Percentiles rank a stretch among this genome's conserved stretches.
Conservation (phyloP, 1,140 invertebrate genomes). For the Lithobius niger region DNA sequence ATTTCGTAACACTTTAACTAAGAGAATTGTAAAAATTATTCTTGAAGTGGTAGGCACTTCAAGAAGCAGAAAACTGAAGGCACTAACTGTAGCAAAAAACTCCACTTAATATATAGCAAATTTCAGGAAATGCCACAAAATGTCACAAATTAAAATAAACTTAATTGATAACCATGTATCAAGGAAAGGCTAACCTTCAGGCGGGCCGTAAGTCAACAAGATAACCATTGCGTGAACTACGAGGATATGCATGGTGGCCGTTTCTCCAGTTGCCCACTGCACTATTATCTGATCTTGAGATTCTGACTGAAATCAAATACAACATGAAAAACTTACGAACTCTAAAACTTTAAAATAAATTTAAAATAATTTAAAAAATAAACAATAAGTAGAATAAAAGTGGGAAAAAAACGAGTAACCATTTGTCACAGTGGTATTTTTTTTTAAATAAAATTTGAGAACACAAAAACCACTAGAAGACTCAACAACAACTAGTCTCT, state of each 20-base stretch:
- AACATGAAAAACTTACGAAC: neutral
- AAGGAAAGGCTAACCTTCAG: slow-evolving; percentile 22
- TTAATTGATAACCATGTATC: neutral
- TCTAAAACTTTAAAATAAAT: too few species aligned
- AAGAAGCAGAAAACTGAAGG: too few species aligned
- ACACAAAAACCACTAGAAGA: too few species aligned
- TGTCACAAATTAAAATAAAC: neutral
- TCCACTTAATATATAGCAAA: neutral
- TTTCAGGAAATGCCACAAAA: neutral
- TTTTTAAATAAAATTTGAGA: too few species aligned
- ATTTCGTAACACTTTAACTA: too few species aligned
- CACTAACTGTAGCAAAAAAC: neutral
- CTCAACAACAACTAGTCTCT: too few species aligned
- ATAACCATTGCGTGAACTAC: slow-evolving; percentile 93
- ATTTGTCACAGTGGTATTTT: too few species aligned
- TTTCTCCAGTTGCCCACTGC: slow-evolving; percentile 68
- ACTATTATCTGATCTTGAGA: slow-evolving; percentile 44
- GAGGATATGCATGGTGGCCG: slow-evolving; percentile 69
- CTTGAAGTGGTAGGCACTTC: too few species aligned
- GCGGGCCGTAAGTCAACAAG: slow-evolving; percentile 52
- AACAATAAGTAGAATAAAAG: too few species aligned
- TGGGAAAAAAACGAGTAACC: too few species aligned
- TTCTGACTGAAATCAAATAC: slow-evolving; percentile 9
- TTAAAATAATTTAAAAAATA: too few species aligned
- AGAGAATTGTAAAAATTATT: too few species aligned